phyloP scores from a whole-genome alignment of 2,888 invertebrate species.

The Xestia ashworthii region DNA sequence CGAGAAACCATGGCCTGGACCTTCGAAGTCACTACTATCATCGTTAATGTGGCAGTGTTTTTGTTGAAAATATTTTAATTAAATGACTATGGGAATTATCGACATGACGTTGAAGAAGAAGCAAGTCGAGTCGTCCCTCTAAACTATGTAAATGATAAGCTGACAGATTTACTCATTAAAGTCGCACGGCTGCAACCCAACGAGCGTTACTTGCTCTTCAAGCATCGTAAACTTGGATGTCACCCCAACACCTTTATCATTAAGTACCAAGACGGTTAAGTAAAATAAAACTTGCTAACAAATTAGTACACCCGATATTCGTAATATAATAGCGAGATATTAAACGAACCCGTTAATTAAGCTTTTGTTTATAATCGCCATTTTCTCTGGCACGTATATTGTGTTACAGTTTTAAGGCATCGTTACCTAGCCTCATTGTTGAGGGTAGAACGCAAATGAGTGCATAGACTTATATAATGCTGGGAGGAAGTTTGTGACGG shows the following conservation, averaged over 20 bases:
- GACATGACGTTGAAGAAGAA: neutral
- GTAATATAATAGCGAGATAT: conserved; percentile 49
- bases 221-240: conserved; percentile 3
- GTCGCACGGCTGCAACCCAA: neutral
- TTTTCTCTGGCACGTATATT: conserved; percentile 55
- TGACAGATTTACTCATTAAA: conserved; percentile 6
- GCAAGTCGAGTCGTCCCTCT: neutral
- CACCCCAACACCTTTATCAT: neutral
- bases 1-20: no score
- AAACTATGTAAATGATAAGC: neutral
- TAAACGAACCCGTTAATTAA: conserved; percentile 58
- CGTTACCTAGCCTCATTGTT: conserved; percentile 56
- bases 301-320: conserved; percentile 59
- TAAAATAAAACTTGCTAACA: conserved; percentile 39
- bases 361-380: conserved; percentile 61
- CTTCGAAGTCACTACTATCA: no score
- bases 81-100: no score
- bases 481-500: conserved; percentile 32
- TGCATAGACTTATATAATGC: conserved; percentile 2
- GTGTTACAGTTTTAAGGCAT: conserved; percentile 59
- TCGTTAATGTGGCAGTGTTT: no score
- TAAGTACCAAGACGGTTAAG: conserved; percentile 1
- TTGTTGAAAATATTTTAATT: no score
- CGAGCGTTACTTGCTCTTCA: neutral
- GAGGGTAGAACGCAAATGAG: conserved; percentile 29